These are phyloP conservation scores for Saguinus midas DNA, from an alignment of 2,113 vertebrate genomes.

Conservation along the genomic window DNA sequence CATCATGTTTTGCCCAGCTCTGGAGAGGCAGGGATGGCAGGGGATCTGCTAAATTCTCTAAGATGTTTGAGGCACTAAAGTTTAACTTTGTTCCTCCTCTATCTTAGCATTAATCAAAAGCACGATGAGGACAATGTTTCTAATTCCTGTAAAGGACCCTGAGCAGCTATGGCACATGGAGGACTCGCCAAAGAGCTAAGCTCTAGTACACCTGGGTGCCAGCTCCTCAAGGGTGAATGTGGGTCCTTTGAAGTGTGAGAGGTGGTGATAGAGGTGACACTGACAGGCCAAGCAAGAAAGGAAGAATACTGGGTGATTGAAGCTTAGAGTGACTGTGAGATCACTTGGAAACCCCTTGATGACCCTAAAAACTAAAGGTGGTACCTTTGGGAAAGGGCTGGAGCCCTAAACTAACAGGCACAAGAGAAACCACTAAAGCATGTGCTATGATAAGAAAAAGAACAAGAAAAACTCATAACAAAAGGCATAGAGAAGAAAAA, in stretches of 20 bases:
- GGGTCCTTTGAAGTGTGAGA: background rate
- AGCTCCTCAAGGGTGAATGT: background rate
- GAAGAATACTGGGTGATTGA: background rate
- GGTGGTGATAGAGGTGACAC: background rate
- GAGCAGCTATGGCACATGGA: background rate
- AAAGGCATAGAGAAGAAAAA: background rate
- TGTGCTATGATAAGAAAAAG: background rate
- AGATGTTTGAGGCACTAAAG: background rate
- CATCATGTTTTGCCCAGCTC: background rate
- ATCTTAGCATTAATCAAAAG: background rate
- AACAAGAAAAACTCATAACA: background rate
- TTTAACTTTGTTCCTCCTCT: background rate
- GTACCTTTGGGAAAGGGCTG: background rate
- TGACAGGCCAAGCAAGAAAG: background rate
- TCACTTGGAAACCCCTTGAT: background rate
- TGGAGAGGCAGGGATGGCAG: background rate
- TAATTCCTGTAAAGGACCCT: background rate
- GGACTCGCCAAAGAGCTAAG: background rate
- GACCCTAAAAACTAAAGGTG: background rate
- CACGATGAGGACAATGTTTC: background rate
- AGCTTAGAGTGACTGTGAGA: background rate
- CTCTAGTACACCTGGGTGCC: background rate
- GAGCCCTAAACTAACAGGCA: background rate
- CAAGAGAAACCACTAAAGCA: background rate
- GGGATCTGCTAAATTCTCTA: background rate